These are phyloP conservation scores for Hystrix brachyura DNA, from an alignment of 2,113 vertebrate genomes.

Conservation along the genomic window DNA sequence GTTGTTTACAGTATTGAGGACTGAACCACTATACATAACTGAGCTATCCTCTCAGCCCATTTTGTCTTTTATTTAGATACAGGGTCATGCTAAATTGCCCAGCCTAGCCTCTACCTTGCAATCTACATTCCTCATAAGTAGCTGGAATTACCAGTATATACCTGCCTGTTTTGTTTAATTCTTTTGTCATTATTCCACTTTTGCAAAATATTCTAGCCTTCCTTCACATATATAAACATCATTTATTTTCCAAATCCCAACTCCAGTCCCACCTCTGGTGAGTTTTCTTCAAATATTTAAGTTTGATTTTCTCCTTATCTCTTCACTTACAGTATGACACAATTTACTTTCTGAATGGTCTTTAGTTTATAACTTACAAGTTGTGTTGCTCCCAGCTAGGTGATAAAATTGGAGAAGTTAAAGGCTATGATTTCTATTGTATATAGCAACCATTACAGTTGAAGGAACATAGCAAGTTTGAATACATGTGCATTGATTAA, in stretches of 20 bases:
- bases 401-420: background rate
- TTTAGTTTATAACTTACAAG: background rate
- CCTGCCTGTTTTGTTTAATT: background rate
- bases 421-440: background rate
- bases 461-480: background rate
- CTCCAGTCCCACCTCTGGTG: background rate
- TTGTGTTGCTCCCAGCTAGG: background rate
- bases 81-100: background rate
- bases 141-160: background rate
- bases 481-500: background rate
- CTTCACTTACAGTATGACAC: background rate
- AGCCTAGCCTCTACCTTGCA: background rate
- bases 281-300: slow-evolving; percentile 20
- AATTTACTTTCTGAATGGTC: background rate
- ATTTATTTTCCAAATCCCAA: slow-evolving; percentile 39
- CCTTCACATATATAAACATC: background rate
- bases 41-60: background rate
- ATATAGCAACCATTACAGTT: background rate
- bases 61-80: background rate
- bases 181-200: background rate
- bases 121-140: background rate
- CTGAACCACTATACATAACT: background rate
- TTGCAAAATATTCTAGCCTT: background rate
- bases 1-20: background rate
- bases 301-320: background rate